Base-by-base conservation (phyloP, 2,888 invertebrate species). In the Lasius platythorax region DNA sequence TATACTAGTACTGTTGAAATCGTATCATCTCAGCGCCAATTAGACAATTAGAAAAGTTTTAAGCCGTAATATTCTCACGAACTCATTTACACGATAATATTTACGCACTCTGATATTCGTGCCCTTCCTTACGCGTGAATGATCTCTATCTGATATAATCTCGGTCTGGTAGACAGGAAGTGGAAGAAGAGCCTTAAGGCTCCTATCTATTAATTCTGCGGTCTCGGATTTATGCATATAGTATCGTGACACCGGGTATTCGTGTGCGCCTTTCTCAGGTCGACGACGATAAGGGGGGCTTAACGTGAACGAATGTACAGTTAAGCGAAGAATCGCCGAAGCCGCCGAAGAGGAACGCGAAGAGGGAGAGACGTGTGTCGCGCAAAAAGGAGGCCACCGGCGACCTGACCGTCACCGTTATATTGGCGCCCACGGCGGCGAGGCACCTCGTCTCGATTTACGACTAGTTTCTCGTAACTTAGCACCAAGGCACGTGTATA, bases 371-470 rank as follows among this genome's bases (percentile, higher is more conserved):
- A 86, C 84, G 87, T 88, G 84, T 87, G 70, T 86, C 81, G 82
- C 83, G 85, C 89, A 86, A 92, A 93, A 94, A 94, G 91, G 94
- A 93, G 94, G 94, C 92, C 93, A 93, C 89, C 85, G 92, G 89
- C 91, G 92, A 92, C 91, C 90, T 85, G 91, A 91, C 89, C 92
- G 91, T 94, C 93, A 94, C 94, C 94, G 94, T 94, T 94, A 94
- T 93, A 93, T 93, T 89, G 92, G 94, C 93, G 93, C 93, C 93
- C 90, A 92, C 92, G 92, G 79, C 76, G 68, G 93, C 89, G 87
- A 87, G 75, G 83, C 85, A 89, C 89, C 90, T 92, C 92, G 89
- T 90, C 92, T 92, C 91, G 91, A 93, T 91, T 91, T 87, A 91
- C 90, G 89, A 87, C 86, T 87, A 85, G 87, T 88, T 88, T 89